These are phyloP conservation scores for Tribolium freemani DNA, from an alignment of 2,888 invertebrate genomes.

Conservation along the genomic window DNA sequence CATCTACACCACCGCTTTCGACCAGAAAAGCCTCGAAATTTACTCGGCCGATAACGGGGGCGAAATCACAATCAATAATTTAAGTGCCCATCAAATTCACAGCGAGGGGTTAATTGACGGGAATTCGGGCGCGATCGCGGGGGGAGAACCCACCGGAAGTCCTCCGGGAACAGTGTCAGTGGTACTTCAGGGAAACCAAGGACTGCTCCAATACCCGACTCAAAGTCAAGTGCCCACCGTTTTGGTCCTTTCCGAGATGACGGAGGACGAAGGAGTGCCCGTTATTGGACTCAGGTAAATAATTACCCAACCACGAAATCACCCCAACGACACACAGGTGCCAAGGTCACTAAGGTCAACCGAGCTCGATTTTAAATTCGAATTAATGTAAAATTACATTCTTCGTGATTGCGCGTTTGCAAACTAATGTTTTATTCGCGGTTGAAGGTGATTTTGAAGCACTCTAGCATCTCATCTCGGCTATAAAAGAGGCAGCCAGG, in stretches of 20 bases:
- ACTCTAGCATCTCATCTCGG: conserved; percentile 2
- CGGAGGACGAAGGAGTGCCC: conserved; percentile 79
- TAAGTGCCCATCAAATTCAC: conserved; percentile 67
- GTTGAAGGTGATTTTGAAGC: background rate
- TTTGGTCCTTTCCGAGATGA: conserved; percentile 79
- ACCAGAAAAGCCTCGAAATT: conserved; percentile 86
- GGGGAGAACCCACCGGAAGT: conserved; percentile 66
- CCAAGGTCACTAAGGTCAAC: conserved; percentile 16
- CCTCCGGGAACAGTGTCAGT: conserved; percentile 68
- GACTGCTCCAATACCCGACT: conserved; percentile 70
- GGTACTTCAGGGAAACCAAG: conserved; percentile 71
- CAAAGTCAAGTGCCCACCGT: conserved; percentile 74
- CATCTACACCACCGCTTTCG: conserved; percentile 84
- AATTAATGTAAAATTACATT: background rate
- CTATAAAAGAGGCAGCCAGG: conserved; percentile 43
- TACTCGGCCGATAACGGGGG: conserved; percentile 75
- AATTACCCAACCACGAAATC: background rate
- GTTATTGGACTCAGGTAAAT: conserved; percentile 77
- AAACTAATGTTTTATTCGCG: too few relatives aligned
- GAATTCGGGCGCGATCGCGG: conserved; percentile 71
- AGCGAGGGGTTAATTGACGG: conserved; percentile 71
- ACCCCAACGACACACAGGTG: conserved; percentile 4
- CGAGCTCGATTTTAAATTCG: background rate
- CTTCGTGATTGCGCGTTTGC: background rate
- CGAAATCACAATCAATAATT: conserved; percentile 67